Conservation (phyloP, 2,797 vertebrate species). For the Sparus aurata region DNA sequence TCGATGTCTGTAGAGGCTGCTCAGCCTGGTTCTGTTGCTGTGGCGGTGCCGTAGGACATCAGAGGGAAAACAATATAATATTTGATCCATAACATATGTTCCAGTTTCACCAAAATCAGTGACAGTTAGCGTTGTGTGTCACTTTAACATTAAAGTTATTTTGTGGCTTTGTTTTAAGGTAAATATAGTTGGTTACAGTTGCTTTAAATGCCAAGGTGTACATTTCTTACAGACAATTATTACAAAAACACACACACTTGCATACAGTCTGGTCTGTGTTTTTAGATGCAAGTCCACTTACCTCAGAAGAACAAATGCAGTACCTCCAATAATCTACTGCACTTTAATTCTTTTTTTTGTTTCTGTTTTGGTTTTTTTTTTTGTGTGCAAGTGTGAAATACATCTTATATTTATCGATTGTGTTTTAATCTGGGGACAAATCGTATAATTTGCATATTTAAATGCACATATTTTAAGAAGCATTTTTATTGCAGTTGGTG, state of each 20-base stretch:
- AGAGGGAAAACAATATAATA: too few species aligned
- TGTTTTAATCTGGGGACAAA: not conserved
- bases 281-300: not conserved
- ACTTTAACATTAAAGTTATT: too few species aligned
- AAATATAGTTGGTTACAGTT: not conserved
- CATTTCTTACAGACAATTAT: not conserved
- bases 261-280: too few species aligned
- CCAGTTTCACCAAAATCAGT: too few species aligned
- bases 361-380: not conserved
- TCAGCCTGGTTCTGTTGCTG: too few species aligned
- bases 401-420: not conserved
- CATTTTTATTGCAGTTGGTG: not conserved
- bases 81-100: too few species aligned
- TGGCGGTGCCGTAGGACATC: too few species aligned
- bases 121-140: too few species aligned
- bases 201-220: not conserved
- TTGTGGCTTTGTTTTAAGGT: too few species aligned
- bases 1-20: too few species aligned
- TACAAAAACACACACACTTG: not conserved
- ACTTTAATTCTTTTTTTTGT: constrained; percentile 5
- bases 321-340: constrained; percentile 11
- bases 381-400: not conserved
- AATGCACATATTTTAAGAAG: not conserved
- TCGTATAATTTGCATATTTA: not conserved
- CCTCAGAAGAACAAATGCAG: constrained; percentile 8